These are phyloP conservation scores for Microcebus tavaratra DNA, from an alignment of 2,113 vertebrate species.

Conservation along the genomic window DNA sequence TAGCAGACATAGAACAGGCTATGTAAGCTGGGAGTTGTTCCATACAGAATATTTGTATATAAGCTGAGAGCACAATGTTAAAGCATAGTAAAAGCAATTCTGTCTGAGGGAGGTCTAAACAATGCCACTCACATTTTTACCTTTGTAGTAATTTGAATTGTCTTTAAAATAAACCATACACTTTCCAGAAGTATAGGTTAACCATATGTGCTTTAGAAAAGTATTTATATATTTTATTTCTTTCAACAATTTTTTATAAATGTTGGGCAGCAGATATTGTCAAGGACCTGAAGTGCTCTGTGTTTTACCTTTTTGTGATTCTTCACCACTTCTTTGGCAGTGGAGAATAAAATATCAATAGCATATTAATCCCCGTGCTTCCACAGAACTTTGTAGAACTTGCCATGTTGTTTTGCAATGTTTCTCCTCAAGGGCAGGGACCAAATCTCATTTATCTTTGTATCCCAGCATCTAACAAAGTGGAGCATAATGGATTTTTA, in stretches of 20 bases:
- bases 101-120: not conserved
- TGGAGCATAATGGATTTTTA: conserved; percentile 45
- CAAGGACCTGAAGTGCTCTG: conserved; percentile 31
- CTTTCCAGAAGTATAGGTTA: not conserved
- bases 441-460: conserved; percentile 41
- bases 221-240: not conserved
- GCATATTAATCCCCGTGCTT: not conserved
- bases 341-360: conserved; percentile 34
- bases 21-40: not conserved
- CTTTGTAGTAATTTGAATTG: conserved; percentile 2
- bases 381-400: conserved; percentile 16
- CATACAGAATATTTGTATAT: not conserved
- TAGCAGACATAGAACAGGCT: not conserved
- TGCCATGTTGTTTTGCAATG: conserved; percentile 17
- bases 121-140: not conserved
- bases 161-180: conserved; percentile 32
- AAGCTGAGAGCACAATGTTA: not conserved
- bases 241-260: not conserved
- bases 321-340: not conserved
- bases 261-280: not conserved
- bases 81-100: not conserved
- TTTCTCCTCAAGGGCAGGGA: conserved; percentile 43
- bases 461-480: conserved; percentile 18
- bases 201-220: not conserved
- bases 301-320: not conserved